Evolutionary conservation across 2,888 invertebrate species (phyloP), one percentile per base, ranked within the genome.

Genomic region (Drosophila bunnanda): DNA sequence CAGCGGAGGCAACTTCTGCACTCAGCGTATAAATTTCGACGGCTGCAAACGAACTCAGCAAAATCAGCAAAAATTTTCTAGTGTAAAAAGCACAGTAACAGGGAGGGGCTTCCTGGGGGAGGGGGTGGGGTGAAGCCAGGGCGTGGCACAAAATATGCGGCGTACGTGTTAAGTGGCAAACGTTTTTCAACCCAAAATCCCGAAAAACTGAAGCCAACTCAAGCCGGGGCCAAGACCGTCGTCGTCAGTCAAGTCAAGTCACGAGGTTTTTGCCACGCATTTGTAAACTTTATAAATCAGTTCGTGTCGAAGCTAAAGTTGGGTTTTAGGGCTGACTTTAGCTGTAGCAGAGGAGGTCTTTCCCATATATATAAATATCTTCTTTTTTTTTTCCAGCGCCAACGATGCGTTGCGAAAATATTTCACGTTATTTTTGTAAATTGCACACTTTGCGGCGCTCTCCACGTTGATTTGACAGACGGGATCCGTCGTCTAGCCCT

Each of bases 91-190:
- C 65, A 79, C 65, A 54, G 64, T 15, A 44, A 28, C 8, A 1
- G 15, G 46, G 30, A 32, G 15, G 30, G 34, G 15, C 10, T 43
- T 12, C 41, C 15, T 22, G 22, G 8, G 9, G 8, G 10, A 1
- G 8, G 25, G 5, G 44, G 5, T n/a, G 5, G 8, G 25, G 2
- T n/a, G 9, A 38, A 38, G n/a, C n/a, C 4, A 10, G 58, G 76
- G 82, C 75, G 75, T 87, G 88, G 85, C 75, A 71, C 64, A 89
- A 89, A 84, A 84, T 84, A 84, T 89, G 89, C 83, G 83, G 83
- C 89, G 83, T 89, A 84, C 83, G 83, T 84, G 83, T 84, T 84
- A 84, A 84, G 83, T 84, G 89, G 83, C 83, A 84, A 89, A 84
- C 83, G 83, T 84, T 84, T 88, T 84, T 87, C 83, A 84, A 80